A percentile compares a stretch with the other conserved stretches of the same genome.
Conservation (phyloP, 2,888 invertebrate genomes). For the Himalopsyche kuldschensis region DNA sequence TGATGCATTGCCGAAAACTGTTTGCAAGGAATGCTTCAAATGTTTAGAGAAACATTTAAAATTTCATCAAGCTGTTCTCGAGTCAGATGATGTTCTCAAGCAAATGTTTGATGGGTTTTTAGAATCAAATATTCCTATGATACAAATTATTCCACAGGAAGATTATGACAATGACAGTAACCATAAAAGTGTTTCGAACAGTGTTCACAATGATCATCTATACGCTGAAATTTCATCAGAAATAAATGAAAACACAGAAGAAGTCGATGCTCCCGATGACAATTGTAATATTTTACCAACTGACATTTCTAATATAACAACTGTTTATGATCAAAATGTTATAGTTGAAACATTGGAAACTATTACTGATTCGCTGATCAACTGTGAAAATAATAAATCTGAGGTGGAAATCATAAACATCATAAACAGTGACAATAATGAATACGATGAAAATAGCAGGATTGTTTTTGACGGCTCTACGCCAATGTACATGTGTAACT, state of each 20-base stretch:
- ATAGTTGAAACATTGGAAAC: conserved; percentile 14
- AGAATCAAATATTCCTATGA: background rate
- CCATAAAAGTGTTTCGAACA: background rate
- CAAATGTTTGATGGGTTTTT: conserved; percentile 20
- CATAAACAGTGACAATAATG: background rate
- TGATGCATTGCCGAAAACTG: conserved; percentile 15
- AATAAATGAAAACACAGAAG: background rate
- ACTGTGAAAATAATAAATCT: background rate
- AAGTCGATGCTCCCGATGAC: background rate
- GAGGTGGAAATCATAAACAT: conserved; percentile 10
- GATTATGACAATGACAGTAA: background rate
- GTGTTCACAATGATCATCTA: conserved; percentile 14
- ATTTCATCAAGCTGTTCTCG: conserved; percentile 19
- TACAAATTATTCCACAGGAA: background rate
- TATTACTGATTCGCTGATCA: background rate
- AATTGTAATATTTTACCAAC: conserved; percentile 1
- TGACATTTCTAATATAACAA: conserved; percentile 1
- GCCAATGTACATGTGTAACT: conserved; percentile 17
- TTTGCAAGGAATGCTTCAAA: conserved; percentile 10
- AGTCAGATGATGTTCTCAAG: conserved; percentile 16
- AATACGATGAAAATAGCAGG: background rate
- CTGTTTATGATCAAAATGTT: conserved; percentile 11
- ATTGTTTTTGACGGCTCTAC: conserved; percentile 7
- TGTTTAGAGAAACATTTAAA: conserved; percentile 15
- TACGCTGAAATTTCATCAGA: conserved; percentile 14